phyloP scores from a whole-genome alignment of 2,797 vertebrate genomes.

The Sternotherus odoratus region DNA sequence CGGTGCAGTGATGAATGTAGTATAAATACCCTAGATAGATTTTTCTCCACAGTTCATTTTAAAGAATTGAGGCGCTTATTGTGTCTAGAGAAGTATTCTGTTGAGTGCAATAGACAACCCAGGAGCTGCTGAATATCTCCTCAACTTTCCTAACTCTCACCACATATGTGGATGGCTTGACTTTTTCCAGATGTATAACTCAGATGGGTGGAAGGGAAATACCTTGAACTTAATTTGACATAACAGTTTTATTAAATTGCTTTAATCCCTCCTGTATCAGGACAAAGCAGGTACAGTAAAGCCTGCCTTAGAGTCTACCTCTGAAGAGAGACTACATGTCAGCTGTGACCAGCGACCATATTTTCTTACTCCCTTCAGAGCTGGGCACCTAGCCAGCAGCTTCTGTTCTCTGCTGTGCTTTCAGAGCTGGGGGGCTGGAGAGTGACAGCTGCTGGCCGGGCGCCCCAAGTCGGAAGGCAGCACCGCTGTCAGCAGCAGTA shows the following conservation, averaged over 20 bases:
- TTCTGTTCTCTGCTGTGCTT: too few relatives aligned
- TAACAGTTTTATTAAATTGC: background rate
- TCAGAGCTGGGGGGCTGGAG: too few relatives aligned
- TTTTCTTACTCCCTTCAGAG: too few relatives aligned
- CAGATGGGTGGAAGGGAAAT: background rate
- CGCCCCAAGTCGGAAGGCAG: too few relatives aligned
- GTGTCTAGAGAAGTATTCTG: conserved; percentile 65
- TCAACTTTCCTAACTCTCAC: conserved; percentile 6
- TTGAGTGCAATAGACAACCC: background rate
- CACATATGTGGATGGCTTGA: background rate
- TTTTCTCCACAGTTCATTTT: conserved; percentile 52
- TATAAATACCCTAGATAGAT: conserved; percentile 74
- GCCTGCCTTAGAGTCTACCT: too few relatives aligned
- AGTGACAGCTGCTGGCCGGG: too few relatives aligned
- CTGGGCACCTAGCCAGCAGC: too few relatives aligned
- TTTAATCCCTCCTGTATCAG: background rate
- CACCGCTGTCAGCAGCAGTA: too few relatives aligned
- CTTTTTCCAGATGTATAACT: background rate
- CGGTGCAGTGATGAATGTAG: conserved; percentile 73
- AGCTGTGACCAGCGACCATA: too few relatives aligned
- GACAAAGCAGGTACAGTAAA: background rate
- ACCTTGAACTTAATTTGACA: background rate
- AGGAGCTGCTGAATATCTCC: background rate
- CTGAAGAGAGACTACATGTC: too few relatives aligned
- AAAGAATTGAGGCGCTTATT: conserved; percentile 26